These are phyloP conservation scores for Drosophila guanche DNA, from an alignment of 1,140 invertebrate genomes.

Conservation along the genomic window DNA sequence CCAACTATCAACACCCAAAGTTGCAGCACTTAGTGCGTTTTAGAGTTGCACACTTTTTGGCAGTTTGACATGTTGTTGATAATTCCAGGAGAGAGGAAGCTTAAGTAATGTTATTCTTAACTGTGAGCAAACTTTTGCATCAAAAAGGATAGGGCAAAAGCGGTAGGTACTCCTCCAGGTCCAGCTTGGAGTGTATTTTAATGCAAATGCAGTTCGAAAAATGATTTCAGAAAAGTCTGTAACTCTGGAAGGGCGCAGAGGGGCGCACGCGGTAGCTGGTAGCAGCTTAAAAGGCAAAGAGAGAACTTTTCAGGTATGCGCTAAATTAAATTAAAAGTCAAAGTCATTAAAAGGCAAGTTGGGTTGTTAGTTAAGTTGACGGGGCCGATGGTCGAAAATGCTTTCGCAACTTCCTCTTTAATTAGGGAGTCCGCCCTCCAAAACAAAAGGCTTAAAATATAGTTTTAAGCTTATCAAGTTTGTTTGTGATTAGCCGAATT, in stretches of 20 bases:
- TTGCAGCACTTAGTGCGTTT: neutral
- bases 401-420: slow-evolving; percentile 54
- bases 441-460: slow-evolving; percentile 37
- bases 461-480: slow-evolving; percentile 47
- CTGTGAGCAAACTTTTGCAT: slow-evolving; percentile 41
- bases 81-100: slow-evolving; percentile 6
- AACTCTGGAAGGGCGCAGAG: neutral
- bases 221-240: slow-evolving; percentile 43
- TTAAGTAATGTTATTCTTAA: slow-evolving; percentile 60
- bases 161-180: slow-evolving; percentile 5
- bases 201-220: slow-evolving; percentile 59
- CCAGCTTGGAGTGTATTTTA: slow-evolving; percentile 42
- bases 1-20: too few species aligned
- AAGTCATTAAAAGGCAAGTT: slow-evolving; percentile 72
- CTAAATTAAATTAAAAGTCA: slow-evolving; percentile 72
- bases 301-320: slow-evolving; percentile 52
- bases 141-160: neutral
- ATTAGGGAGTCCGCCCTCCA: slow-evolving; percentile 24
- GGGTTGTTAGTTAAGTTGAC: slow-evolving; percentile 53
- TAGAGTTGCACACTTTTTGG: slow-evolving; percentile 44
- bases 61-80: slow-evolving; percentile 66
- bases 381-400: slow-evolving; percentile 49
- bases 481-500: slow-evolving; percentile 36
- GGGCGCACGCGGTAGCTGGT: neutral
- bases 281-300: slow-evolving; percentile 44